Percentiles rank a stretch among this genome's conserved stretches.
Conservation (phyloP, 2,888 invertebrate genomes). For the Cynaeus angustus region DNA sequence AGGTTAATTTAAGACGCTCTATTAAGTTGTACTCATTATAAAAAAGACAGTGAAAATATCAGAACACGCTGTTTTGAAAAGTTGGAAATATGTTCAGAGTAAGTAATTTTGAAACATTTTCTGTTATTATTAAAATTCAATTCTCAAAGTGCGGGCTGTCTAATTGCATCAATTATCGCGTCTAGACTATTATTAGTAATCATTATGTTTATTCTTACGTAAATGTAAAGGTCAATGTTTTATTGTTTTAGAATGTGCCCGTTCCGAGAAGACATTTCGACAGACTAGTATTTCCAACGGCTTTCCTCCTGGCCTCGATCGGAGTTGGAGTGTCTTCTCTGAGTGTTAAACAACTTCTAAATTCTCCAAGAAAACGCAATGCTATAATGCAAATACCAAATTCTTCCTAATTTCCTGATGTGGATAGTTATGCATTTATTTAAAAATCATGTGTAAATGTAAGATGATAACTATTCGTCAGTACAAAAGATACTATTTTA, state of each 20-base stretch:
- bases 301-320: constrained; percentile 67
- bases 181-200: too few relatives aligned
- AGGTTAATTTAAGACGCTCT: too few relatives aligned
- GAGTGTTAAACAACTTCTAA: constrained; percentile 66
- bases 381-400: constrained; percentile 11
- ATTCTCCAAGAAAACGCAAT: constrained; percentile 16
- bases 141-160: too few relatives aligned
- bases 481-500: constrained; percentile 66
- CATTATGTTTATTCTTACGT: neutral
- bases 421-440: constrained; percentile 32
- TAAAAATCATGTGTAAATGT: constrained; percentile 51
- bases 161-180: too few relatives aligned
- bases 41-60: too few relatives aligned
- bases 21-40: too few relatives aligned
- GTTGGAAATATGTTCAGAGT: too few relatives aligned
- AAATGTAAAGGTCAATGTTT: neutral
- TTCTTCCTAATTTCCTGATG: constrained; percentile 21
- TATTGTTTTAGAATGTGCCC: constrained; percentile 60
- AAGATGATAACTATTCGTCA: constrained; percentile 60
- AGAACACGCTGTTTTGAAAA: too few relatives aligned
- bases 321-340: constrained; percentile 69
- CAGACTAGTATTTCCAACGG: constrained; percentile 66
- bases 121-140: too few relatives aligned
- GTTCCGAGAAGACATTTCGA: constrained; percentile 57
- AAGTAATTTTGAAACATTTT: too few relatives aligned